These are phyloP conservation scores for Aphaenogaster floridana DNA, from an alignment of 1,140 invertebrate species.

Conservation along the genomic window DNA sequence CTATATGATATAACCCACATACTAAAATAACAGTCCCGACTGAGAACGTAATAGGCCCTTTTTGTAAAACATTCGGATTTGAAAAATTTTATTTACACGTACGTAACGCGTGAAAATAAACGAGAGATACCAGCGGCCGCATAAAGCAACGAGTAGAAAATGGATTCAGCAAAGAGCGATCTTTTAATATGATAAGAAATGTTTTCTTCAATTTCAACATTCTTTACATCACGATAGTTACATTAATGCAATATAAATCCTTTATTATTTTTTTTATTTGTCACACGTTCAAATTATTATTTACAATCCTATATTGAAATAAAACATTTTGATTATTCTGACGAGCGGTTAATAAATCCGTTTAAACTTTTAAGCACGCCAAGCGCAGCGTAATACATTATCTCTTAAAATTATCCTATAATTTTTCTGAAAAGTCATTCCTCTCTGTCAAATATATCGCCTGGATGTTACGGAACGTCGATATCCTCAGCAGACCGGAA, in stretches of 20 bases:
- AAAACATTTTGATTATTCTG: background rate
- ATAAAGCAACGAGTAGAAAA: background rate
- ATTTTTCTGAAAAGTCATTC: background rate
- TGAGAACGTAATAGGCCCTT: slow-evolving; percentile 21
- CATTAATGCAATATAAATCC: background rate
- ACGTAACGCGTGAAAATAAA: background rate
- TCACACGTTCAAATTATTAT: background rate
- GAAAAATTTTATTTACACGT: slow-evolving; percentile 42
- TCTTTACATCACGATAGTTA: background rate
- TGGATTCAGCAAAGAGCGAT: background rate
- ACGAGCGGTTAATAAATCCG: background rate
- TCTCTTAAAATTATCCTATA: background rate
- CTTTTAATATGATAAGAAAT: background rate
- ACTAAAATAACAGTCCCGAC: slow-evolving; percentile 40
- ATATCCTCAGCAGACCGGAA: slow-evolving; percentile 2
- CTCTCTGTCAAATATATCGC: background rate
- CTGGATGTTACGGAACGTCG: background rate
- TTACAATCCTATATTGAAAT: background rate
- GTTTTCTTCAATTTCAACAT: too few species aligned
- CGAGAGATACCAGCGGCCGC: background rate
- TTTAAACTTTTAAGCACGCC: background rate
- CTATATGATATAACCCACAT: slow-evolving; percentile 30
- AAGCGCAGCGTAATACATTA: background rate
- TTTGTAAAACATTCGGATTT: slow-evolving; percentile 9
- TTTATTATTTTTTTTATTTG: background rate